Conservation (phyloP, 2,888 invertebrate species). For the Netelia inedita region DNA sequence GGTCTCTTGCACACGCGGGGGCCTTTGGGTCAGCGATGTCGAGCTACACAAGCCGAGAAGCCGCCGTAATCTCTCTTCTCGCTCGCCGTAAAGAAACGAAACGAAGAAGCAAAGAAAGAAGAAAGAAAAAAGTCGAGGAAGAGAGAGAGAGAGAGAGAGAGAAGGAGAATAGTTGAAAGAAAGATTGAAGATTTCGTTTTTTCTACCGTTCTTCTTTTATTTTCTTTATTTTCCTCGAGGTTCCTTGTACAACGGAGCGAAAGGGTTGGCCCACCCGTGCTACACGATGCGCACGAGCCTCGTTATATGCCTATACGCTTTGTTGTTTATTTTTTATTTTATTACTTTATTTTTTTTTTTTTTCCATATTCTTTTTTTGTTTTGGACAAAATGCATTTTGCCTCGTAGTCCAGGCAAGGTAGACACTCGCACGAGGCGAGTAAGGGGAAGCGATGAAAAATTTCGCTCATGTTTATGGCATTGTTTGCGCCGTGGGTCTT, state of each 20-base stretch:
- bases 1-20: constrained; percentile 38
- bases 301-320: neutral
- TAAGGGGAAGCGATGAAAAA: constrained; percentile 39
- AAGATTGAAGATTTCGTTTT: constrained; percentile 37
- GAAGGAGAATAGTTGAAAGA: constrained; percentile 8
- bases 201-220: constrained; percentile 18
- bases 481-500: constrained; percentile 45
- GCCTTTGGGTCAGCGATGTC: constrained; percentile 56
- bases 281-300: neutral
- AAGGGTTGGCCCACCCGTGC: constrained; percentile 48
- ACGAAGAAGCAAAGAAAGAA: constrained; percentile 24
- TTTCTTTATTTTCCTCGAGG: neutral
- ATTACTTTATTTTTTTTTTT: neutral
- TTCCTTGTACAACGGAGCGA: constrained; percentile 1
- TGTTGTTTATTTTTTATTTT: constrained; percentile 1
- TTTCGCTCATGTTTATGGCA: constrained; percentile 59
- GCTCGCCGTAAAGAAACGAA: constrained; percentile 18
- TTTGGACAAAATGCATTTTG: neutral
- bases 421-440: neutral
- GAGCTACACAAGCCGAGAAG: constrained; percentile 52
- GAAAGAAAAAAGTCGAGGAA: neutral
- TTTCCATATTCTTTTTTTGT: neutral
- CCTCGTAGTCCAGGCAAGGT: constrained; percentile 19
- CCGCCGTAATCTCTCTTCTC: constrained; percentile 49
- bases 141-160: constrained; percentile 3